Evolutionary conservation across 2,113 vertebrate species (phyloP).

Genomic region (Mohoua ochrocephala): DNA sequence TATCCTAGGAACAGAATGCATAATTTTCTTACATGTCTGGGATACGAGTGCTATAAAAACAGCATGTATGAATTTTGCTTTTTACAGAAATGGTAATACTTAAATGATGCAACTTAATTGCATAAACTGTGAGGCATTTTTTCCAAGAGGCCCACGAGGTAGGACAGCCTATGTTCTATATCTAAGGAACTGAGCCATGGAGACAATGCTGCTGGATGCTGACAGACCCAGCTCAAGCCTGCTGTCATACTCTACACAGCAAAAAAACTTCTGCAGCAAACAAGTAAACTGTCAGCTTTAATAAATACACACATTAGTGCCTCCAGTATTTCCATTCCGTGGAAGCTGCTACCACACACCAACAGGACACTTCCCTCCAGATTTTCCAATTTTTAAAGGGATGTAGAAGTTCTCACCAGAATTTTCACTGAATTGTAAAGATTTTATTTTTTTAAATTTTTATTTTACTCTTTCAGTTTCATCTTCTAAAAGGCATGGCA

Average conservation of each 20-base stretch:
- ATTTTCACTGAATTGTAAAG: not conserved
- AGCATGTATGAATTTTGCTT: not conserved
- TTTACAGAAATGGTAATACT: not conserved
- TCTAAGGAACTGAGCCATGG: not conserved
- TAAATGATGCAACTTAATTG: not conserved
- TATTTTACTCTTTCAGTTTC: not conserved
- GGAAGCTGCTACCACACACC: not conserved
- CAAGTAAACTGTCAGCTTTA: not conserved
- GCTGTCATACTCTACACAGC: not conserved
- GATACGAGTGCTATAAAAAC: not conserved
- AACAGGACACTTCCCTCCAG: not conserved
- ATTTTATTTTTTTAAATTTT: not conserved
- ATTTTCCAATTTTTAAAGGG: not conserved
- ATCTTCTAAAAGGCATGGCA: not conserved
- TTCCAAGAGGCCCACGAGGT: not conserved
- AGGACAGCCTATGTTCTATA: not conserved
- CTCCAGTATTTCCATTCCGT: not conserved
- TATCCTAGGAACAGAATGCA: not conserved
- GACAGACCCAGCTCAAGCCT: not conserved
- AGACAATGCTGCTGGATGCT: not conserved
- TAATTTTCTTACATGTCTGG: not conserved
- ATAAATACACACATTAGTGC: not conserved
- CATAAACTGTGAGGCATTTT: rapidly evolving
- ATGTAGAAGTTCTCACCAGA: not conserved
- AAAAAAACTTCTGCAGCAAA: not conserved